A percentile compares a stretch with the other conserved stretches of the same genome.
phyloP scores from a whole-genome alignment of 1,140 invertebrate genomes.

The Hestina assimilis region DNA sequence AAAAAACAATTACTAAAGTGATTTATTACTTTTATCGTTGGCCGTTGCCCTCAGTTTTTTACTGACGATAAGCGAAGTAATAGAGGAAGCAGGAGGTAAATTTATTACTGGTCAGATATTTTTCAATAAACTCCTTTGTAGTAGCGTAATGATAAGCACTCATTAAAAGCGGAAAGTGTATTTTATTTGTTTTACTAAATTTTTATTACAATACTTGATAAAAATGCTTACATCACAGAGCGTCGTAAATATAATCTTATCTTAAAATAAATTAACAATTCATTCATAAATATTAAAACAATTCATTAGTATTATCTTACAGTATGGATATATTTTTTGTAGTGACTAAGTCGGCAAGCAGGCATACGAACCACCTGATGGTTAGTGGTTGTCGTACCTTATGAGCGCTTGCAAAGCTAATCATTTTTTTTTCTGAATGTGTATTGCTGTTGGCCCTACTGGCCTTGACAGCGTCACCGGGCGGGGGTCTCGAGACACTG shows the following conservation, averaged over 20 bases:
- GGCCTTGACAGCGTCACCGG: no score
- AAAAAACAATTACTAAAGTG: slow-evolving; percentile 55
- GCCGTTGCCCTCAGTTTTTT: slow-evolving; percentile 49
- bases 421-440: no score
- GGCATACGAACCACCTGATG: no score
- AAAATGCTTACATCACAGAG: slow-evolving; percentile 17
- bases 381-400: no score
- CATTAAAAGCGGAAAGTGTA: slow-evolving; percentile 30
- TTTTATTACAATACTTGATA: slow-evolving; percentile 29
- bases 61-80: slow-evolving; percentile 50
- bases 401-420: no score
- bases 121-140: slow-evolving; percentile 54
- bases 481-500: no score
- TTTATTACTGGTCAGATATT: slow-evolving; percentile 57
- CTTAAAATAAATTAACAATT: background rate
- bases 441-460: no score
- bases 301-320: background rate
- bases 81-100: slow-evolving; percentile 55
- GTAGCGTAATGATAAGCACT: slow-evolving; percentile 12
- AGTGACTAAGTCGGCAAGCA: no score
- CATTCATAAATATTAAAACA: no score
- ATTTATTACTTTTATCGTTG: slow-evolving; percentile 62
- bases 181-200: slow-evolving; percentile 35
- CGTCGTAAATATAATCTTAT: background rate
- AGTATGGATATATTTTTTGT: no score